A percentile compares a stretch with the other conserved stretches of the same genome.
Conservation (phyloP, 1,140 invertebrate genomes). For the Littorina saxatilis region DNA sequence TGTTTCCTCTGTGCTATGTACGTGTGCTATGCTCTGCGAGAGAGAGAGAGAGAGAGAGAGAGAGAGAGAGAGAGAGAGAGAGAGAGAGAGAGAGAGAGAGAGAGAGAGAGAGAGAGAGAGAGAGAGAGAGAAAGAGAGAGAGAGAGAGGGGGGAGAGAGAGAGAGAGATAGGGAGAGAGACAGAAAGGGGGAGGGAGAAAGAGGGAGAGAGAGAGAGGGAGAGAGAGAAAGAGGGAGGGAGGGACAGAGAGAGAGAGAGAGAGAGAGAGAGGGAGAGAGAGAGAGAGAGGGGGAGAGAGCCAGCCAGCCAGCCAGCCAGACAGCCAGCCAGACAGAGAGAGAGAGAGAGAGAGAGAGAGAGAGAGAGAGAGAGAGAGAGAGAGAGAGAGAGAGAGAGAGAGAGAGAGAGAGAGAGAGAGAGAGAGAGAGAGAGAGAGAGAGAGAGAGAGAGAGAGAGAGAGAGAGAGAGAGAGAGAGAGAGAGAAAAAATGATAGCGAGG, state of each 20-base stretch:
- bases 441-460: too few relatives aligned
- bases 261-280: not conserved
- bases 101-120: not conserved
- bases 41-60: not conserved
- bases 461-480: too few relatives aligned
- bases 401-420: not conserved
- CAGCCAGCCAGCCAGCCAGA: too few relatives aligned
- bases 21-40: too few relatives aligned
- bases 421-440: too few relatives aligned
- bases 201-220: not conserved
- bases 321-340: too few relatives aligned
- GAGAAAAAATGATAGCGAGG: too few relatives aligned
- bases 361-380: not conserved
- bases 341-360: not conserved
- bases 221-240: not conserved
- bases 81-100: not conserved
- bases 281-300: not conserved
- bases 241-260: too few relatives aligned
- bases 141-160: not conserved
- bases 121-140: not conserved
- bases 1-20: too few relatives aligned
- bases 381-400: constrained; percentile 14
- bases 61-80: not conserved
- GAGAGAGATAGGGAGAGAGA: too few relatives aligned
- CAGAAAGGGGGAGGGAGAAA: not conserved